Conservation (phyloP, 2,113 vertebrate genomes). For the Zapus hudsonius region DNA sequence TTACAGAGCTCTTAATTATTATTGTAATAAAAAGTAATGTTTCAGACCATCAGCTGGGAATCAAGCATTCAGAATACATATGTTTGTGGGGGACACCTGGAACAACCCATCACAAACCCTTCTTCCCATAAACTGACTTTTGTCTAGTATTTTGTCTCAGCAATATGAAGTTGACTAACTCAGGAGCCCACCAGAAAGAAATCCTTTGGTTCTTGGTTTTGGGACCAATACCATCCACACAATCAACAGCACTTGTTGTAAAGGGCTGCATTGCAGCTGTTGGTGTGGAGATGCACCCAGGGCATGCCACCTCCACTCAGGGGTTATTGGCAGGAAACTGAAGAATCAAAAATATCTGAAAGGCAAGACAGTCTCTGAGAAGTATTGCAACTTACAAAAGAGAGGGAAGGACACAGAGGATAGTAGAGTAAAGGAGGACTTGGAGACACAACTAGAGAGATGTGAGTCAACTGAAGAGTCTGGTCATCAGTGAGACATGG, state of each 20-base stretch:
- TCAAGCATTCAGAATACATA: too few relatives aligned
- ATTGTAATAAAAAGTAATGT: neutral
- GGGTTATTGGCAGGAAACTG: neutral
- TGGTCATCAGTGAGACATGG: neutral
- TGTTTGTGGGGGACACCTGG: too few relatives aligned
- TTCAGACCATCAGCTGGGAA: too few relatives aligned
- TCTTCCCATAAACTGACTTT: too few relatives aligned
- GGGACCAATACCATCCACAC: neutral
- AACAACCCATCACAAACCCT: too few relatives aligned
- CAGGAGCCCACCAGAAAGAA: neutral
- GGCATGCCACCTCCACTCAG: neutral
- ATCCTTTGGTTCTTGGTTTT: neutral
- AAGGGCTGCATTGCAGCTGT: too few relatives aligned
- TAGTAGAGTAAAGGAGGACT: neutral
- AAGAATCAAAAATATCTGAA: conserved; percentile 22
- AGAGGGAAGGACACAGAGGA: neutral
- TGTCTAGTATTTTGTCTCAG: too few relatives aligned
- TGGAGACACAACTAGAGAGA: neutral
- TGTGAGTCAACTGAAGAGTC: neutral
- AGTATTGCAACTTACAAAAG: neutral
- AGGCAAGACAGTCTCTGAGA: neutral
- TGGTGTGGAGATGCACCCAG: neutral
- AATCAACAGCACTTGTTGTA: rapidly evolving
- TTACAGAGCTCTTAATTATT: neutral
- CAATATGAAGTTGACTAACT: too few relatives aligned